Percentiles rank a stretch among this genome's conserved stretches.
phyloP scores from a whole-genome alignment of 2,888 invertebrate genomes.

The Phasia obesa region DNA sequence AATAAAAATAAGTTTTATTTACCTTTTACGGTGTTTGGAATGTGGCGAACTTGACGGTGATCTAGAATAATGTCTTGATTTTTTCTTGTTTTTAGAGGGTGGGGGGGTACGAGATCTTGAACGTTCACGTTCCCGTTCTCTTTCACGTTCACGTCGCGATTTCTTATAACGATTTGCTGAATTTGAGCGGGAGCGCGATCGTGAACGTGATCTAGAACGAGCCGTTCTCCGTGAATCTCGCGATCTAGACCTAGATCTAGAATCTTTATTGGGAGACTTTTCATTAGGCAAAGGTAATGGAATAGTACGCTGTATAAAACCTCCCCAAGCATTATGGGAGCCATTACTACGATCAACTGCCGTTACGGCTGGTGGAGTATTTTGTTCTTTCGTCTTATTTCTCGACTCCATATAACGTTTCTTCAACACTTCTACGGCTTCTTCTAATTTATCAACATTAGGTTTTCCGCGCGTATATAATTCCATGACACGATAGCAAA shows the following conservation, averaged over 20 bases:
- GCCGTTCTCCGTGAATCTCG: conserved; percentile 67
- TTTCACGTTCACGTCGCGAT: conserved; percentile 73
- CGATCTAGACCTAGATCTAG: conserved; percentile 78
- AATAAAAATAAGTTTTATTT: conserved; percentile 25
- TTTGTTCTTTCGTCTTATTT: conserved; percentile 81
- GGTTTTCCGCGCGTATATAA: conserved; percentile 92
- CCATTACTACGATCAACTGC: conserved; percentile 85
- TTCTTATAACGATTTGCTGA: conserved; percentile 77
- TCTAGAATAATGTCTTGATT: conserved; percentile 81
- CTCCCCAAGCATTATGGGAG: conserved; percentile 87
- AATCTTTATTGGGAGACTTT: conserved; percentile 79
- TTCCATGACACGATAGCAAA: conserved; percentile 91
- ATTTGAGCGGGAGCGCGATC: conserved; percentile 76
- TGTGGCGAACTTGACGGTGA: conserved; percentile 81
- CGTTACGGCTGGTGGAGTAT: conserved; percentile 80
- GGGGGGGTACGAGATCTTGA: conserved; percentile 78
- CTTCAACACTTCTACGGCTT: conserved; percentile 88
- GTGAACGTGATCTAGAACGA: conserved; percentile 72
- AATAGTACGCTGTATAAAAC: conserved; percentile 85
- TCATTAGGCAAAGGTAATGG: conserved; percentile 78
- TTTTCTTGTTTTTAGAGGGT: conserved; percentile 79
- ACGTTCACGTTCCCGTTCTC: conserved; percentile 71
- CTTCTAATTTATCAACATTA: conserved; percentile 88
- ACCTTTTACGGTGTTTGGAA: conserved; percentile 81
- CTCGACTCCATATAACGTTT: conserved; percentile 86